phyloP scores from a whole-genome alignment of 2,888 invertebrate species.

The Agonopterix alstromeriana region DNA sequence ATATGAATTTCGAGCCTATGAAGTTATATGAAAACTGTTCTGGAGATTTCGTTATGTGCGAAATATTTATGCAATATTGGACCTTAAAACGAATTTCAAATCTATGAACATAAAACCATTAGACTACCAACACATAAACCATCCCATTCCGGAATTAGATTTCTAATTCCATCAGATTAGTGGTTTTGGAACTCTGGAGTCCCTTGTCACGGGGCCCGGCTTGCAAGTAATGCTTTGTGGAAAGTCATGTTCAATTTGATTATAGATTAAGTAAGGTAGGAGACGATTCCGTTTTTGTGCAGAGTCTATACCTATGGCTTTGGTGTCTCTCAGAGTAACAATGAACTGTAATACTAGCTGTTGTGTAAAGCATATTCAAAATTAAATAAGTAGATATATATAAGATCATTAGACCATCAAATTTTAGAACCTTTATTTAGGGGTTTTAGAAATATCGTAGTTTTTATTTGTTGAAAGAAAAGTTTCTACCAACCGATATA shows the following conservation, averaged over 20 bases:
- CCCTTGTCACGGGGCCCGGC: conserved; percentile 1
- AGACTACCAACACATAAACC: not conserved
- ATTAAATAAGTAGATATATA: too few relatives aligned
- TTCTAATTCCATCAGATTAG: conserved; percentile 5
- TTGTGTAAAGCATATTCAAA: not conserved
- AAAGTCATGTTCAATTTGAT: conserved; percentile 12
- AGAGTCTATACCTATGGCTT: not conserved
- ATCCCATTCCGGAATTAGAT: not conserved
- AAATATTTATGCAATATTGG: not conserved
- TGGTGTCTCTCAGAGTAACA: not conserved
- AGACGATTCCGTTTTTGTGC: not conserved
- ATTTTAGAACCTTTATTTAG: too few relatives aligned
- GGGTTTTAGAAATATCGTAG: too few relatives aligned
- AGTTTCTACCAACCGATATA: too few relatives aligned
- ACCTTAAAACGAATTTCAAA: not conserved
- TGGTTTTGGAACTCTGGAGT: not conserved
- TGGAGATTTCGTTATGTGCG: not conserved
- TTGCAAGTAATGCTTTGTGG: conserved; percentile 6
- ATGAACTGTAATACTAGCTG: not conserved
- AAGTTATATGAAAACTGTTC: too few relatives aligned
- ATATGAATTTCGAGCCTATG: too few relatives aligned
- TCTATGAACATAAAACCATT: not conserved
- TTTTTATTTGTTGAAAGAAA: too few relatives aligned
- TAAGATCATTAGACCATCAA: too few relatives aligned
- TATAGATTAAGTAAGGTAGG: conserved; percentile 3